Percentiles rank a stretch among this genome's conserved stretches.
phyloP scores from a whole-genome alignment of 2,797 vertebrate genomes.

The Dendrocincla tyrannina region DNA sequence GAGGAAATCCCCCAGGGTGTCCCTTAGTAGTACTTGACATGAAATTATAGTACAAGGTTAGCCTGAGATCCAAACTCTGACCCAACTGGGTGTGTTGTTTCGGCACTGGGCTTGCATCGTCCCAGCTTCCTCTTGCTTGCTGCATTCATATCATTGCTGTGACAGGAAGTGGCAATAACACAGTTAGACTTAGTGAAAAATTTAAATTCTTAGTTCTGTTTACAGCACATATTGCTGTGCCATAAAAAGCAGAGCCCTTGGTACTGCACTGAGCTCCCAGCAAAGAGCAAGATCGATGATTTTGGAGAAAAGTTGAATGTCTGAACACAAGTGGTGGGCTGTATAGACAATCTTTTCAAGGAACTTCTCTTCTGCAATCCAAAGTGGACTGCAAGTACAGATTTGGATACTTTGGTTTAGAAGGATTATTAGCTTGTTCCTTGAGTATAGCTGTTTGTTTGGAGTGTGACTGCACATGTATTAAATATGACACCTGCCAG shows the following conservation, averaged over 20 bases:
- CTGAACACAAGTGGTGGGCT: not conserved
- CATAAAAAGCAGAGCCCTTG: not conserved
- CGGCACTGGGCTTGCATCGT: not conserved
- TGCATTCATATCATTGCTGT: not conserved
- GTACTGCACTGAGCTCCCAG: not conserved
- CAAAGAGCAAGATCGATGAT: not conserved
- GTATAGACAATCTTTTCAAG: not conserved
- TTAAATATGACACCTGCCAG: not conserved
- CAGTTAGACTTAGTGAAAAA: not conserved
- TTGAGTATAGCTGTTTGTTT: not conserved
- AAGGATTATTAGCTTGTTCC: not conserved
- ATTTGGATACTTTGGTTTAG: not conserved
- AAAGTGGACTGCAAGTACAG: not conserved
- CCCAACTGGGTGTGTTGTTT: not conserved
- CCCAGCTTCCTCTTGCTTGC: not conserved
- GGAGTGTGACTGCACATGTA: not conserved
- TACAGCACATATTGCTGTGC: not conserved
- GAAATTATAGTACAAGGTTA: not conserved
- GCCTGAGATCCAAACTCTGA: not conserved
- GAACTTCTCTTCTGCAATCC: not conserved
- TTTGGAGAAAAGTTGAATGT: not conserved
- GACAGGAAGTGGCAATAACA: not conserved
- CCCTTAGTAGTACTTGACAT: not conserved
- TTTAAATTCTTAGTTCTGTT: not conserved
- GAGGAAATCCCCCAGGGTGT: rapidly evolving